phyloP scores from a whole-genome alignment of 1,140 invertebrate genomes.

The Aphis craccivora region DNA sequence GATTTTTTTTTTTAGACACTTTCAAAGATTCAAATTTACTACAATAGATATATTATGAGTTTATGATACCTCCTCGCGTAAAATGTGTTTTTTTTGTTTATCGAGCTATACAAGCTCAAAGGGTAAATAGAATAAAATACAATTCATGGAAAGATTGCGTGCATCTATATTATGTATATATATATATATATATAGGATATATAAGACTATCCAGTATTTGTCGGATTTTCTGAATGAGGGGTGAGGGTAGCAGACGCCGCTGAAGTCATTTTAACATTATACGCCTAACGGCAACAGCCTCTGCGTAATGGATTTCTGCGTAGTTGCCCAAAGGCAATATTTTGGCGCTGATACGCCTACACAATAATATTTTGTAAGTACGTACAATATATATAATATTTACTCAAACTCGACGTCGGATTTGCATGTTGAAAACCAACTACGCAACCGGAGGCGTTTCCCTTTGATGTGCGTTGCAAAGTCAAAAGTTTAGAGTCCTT shows the following conservation, averaged over 20 bases:
- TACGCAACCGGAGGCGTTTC: slow-evolving; percentile 22
- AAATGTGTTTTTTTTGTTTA: neutral
- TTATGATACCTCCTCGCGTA: neutral
- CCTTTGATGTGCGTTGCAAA: slow-evolving; percentile 17
- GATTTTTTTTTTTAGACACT: neutral
- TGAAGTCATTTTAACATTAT: slow-evolving; percentile 19
- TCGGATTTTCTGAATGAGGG: neutral
- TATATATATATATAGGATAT: neutral
- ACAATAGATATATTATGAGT: neutral
- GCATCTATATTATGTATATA: neutral
- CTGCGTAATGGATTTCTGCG: slow-evolving; percentile 19
- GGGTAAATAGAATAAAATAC: neutral
- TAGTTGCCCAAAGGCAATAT: neutral
- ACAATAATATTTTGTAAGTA: neutral
- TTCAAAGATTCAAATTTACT: neutral
- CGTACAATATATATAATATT: neutral
- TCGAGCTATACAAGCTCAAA: neutral
- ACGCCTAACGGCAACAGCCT: neutral
- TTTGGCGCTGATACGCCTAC: neutral
- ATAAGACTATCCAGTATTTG: neutral
- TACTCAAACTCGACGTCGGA: neutral
- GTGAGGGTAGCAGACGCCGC: neutral
- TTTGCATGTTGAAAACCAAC: slow-evolving; percentile 24
- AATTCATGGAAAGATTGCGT: neutral
- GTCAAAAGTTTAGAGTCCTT: slow-evolving; percentile 6